phyloP scores from a whole-genome alignment of 2,888 invertebrate species.

The Acrobasis repandana region DNA sequence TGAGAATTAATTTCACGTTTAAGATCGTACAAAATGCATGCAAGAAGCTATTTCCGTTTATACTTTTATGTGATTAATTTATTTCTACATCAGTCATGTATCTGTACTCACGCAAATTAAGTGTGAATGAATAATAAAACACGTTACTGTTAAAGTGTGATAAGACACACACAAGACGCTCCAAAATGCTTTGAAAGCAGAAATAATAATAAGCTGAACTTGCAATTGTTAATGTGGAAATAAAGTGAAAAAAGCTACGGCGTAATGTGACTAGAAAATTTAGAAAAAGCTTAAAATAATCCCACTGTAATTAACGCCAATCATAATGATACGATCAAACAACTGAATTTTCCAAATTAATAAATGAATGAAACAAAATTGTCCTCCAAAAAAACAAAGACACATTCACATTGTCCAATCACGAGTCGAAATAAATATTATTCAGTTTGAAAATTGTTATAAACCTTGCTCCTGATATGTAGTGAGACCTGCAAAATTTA shows the following conservation, averaged over 20 bases:
- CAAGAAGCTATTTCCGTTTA: background rate
- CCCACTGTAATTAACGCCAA: conserved; percentile 26
- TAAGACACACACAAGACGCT: background rate
- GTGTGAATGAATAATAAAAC: background rate
- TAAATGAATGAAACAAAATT: conserved; percentile 34
- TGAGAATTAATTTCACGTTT: background rate
- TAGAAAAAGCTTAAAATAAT: conserved; percentile 37
- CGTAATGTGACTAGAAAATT: conserved; percentile 27
- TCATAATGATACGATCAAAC: conserved; percentile 34
- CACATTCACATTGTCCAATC: conserved; percentile 60
- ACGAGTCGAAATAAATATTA: conserved; percentile 58
- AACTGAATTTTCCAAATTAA: conserved; percentile 26
- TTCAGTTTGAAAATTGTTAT: conserved; percentile 54
- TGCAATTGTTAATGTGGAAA: conserved; percentile 39
- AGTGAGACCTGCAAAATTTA: conserved; percentile 82
- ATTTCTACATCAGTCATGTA: background rate
- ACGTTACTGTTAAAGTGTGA: background rate
- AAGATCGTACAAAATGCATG: background rate
- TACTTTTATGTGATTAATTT: background rate
- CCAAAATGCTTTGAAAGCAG: conserved; percentile 43
- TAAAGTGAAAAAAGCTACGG: conserved; percentile 34
- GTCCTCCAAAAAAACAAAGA: conserved; percentile 44
- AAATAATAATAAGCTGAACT: conserved; percentile 48
- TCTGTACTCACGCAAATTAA: background rate
- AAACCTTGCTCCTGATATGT: conserved; percentile 80